Conservation (phyloP, 1,140 invertebrate species). For the Drosophila sulfurigaster region DNA sequence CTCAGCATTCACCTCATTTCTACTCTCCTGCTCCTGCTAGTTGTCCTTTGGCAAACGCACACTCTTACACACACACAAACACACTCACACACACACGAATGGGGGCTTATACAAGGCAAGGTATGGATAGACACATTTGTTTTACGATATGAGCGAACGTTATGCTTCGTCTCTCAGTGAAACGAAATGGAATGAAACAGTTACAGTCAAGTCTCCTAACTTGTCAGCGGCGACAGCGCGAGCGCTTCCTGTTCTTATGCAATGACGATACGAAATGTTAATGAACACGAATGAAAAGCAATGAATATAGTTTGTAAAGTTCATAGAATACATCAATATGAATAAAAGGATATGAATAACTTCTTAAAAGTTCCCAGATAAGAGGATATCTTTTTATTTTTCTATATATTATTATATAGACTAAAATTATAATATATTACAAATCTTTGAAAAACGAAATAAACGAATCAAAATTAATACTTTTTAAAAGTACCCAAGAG, state of each 20-base stretch:
- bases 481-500: too few relatives aligned
- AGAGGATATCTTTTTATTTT: too few relatives aligned
- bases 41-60: constrained; percentile 61
- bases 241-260: constrained; percentile 61
- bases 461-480: too few relatives aligned
- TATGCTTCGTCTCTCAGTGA: constrained; percentile 45
- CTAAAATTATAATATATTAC: too few relatives aligned
- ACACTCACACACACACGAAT: constrained; percentile 15
- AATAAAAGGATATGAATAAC: too few relatives aligned
- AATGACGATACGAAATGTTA: constrained; percentile 20
- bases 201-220: constrained; percentile 51
- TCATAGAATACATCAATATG: too few relatives aligned
- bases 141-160: constrained; percentile 44
- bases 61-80: constrained; percentile 6
- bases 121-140: constrained; percentile 57
- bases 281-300: background rate
- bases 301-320: background rate
- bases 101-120: constrained; percentile 42
- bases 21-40: constrained; percentile 3
- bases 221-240: constrained; percentile 7
- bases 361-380: too few relatives aligned
- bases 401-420: too few relatives aligned
- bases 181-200: constrained; percentile 68
- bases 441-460: too few relatives aligned
- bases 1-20: constrained; percentile 31